Evolutionary conservation across 2,797 vertebrate genomes (phyloP), one percentile per base, ranked within the genome.

Genomic region (Typhlichthys subterraneus): DNA sequence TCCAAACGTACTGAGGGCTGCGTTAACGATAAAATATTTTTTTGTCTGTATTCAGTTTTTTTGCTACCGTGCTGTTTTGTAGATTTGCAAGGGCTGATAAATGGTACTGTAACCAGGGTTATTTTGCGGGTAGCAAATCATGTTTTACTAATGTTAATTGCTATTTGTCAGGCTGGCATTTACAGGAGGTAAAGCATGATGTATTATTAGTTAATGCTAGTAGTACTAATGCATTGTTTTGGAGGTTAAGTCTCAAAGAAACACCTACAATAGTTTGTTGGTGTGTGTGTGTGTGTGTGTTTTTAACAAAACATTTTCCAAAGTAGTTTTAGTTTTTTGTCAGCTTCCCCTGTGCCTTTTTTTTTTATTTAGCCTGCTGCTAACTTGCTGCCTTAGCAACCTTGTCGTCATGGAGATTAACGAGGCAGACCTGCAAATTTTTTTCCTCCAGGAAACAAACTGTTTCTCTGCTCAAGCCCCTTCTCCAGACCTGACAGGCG

Each of bases 331-430:
- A 70, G 52, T 76, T 72, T 75, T 66, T 79, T 66, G 57, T 67
- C 59, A 77, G 58, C 65, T 63, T 76, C 82, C 70, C 70, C 6
- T 48, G 70, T 60, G 73, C 65, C 70, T 45, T 47, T 61, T 61
- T 78, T 66, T 77, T 38, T 57, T 7, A 33, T 57, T 57, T 57
- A 57, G 42, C 42, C 49, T 48, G 50, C 52, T 1, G 6, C 57
- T 85, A 83, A 85, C 83, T 85, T 89, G 88, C 86, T 89, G 85
- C 83, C 63, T 67, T 85, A 80, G 89, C 87, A 86, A 80, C 80
- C 79, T 84, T 84, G 87, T 88, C 42, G 81, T 90, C 88, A 81
- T 85, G 81, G 84, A 92, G 89, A 92, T 91, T 89, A 92, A 92
- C 77, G 84, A 91, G 87, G 74, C 73, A 76, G 75, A 85, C 76